These are phyloP conservation scores for Carassius auratus DNA, from an alignment of 2,113 vertebrate species.

Conservation along the genomic window DNA sequence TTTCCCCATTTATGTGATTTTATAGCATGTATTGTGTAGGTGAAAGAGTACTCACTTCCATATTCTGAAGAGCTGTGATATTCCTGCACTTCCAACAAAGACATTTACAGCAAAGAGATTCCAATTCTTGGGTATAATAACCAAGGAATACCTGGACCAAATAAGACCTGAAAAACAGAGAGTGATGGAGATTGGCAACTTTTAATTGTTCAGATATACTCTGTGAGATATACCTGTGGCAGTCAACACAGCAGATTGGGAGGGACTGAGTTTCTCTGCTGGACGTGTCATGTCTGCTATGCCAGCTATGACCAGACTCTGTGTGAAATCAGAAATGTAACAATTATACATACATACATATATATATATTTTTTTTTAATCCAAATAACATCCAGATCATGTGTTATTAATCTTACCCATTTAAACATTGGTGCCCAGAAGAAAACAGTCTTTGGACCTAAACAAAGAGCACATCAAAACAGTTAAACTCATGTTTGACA, in stretches of 20 bases:
- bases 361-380: background rate
- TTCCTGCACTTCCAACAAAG: slow-evolving; percentile 89
- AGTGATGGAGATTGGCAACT: background rate
- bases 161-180: slow-evolving; percentile 82
- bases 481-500: slow-evolving; percentile 18
- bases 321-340: slow-evolving; percentile 16
- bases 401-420: slow-evolving; percentile 82
- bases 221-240: slow-evolving; percentile 84
- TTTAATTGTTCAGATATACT: background rate
- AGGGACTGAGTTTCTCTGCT: slow-evolving; percentile 92
- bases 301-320: slow-evolving; percentile 92
- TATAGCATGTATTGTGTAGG: too few relatives aligned
- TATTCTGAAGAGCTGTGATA: slow-evolving; percentile 91
- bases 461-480: slow-evolving; percentile 42
- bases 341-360: background rate
- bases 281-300: slow-evolving; percentile 95
- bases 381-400: background rate
- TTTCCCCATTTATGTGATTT: background rate
- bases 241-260: slow-evolving; percentile 90
- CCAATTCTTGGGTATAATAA: slow-evolving; percentile 99
- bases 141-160: slow-evolving; percentile 98
- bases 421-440: slow-evolving; percentile 99
- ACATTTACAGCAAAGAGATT: slow-evolving; percentile 96
- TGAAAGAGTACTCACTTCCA: slow-evolving; percentile 83
- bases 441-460: slow-evolving; percentile 96